Evolutionary conservation across 1,140 invertebrate species (phyloP).

Genomic region (Cydia fagiglandana): DNA sequence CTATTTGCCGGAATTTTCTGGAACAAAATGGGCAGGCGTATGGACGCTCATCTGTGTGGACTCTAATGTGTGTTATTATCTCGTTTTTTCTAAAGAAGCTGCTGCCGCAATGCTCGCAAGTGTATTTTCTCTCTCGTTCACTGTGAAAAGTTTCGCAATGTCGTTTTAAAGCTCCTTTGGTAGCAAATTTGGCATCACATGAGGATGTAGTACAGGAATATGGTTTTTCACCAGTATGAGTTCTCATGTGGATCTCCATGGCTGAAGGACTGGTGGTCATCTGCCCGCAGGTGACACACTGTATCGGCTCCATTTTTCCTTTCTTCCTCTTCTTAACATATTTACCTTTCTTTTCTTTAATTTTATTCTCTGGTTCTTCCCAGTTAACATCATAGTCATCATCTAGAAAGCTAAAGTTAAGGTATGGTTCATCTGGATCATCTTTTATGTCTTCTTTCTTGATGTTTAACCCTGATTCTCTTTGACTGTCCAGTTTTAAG

Average conservation of each 20-base stretch:
- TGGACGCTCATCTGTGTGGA: slow-evolving; percentile 68
- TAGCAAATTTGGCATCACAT: slow-evolving; percentile 79
- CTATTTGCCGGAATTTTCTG: slow-evolving; percentile 60
- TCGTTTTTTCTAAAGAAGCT: slow-evolving; percentile 72
- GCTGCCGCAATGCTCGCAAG: slow-evolving; percentile 71
- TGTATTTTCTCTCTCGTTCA: slow-evolving; percentile 64
- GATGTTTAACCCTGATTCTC: not conserved
- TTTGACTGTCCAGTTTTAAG: slow-evolving; percentile 21
- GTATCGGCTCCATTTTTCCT: slow-evolving; percentile 46
- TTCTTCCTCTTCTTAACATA: slow-evolving; percentile 32
- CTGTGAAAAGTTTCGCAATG: slow-evolving; percentile 76
- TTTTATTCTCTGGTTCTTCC: slow-evolving; percentile 40
- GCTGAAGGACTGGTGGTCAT: slow-evolving; percentile 62
- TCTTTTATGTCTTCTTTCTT: slow-evolving; percentile 43
- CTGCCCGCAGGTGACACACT: slow-evolving; percentile 60
- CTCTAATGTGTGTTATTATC: slow-evolving; percentile 68
- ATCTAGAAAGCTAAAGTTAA: slow-evolving; percentile 5
- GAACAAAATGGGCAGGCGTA: slow-evolving; percentile 81
- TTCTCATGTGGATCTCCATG: slow-evolving; percentile 88
- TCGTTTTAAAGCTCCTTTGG: slow-evolving; percentile 76
- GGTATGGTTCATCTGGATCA: slow-evolving; percentile 22
- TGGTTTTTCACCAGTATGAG: slow-evolving; percentile 88
- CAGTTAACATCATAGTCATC: slow-evolving; percentile 33
- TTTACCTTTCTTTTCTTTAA: slow-evolving; percentile 12
- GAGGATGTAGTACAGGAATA: slow-evolving; percentile 83